phyloP scores from a whole-genome alignment of 2,888 invertebrate genomes.

The Pseudococcus longispinus region DNA sequence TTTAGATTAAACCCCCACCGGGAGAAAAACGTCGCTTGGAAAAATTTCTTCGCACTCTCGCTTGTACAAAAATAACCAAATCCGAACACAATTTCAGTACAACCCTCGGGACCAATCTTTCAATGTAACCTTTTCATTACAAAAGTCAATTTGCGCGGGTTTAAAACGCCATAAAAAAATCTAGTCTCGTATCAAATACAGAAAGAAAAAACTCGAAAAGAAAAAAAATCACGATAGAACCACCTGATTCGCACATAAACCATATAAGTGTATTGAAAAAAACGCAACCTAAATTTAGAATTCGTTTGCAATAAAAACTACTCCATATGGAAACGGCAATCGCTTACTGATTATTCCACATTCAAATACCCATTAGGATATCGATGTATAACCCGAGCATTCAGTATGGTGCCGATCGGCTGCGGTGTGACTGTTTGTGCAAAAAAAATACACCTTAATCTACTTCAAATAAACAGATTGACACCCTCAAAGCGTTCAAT shows the following conservation, averaged over 20 bases:
- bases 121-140: conserved; percentile 24
- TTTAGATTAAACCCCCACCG: not conserved
- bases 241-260: not conserved
- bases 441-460: conserved; percentile 26
- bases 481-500: conserved; percentile 28
- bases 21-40: not conserved
- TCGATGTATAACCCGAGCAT: not conserved
- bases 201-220: not conserved
- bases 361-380: conserved; percentile 34
- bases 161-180: conserved; percentile 7
- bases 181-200: not conserved
- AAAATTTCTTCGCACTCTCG: not conserved
- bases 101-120: conserved; percentile 5
- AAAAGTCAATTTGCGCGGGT: not conserved
- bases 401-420: not conserved
- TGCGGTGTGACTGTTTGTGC: not conserved
- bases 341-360: conserved; percentile 23
- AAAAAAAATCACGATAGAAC: not conserved
- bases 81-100: not conserved
- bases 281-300: conserved; percentile 26
- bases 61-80: not conserved
- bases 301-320: conserved; percentile 27
- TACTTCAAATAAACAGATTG: conserved; percentile 28
- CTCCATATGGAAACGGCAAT: conserved; percentile 22
- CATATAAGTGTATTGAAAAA: conserved; percentile 7